phyloP scores from a whole-genome alignment of 92 coral and sea anemone species.

The Ricordea florida region DNA sequence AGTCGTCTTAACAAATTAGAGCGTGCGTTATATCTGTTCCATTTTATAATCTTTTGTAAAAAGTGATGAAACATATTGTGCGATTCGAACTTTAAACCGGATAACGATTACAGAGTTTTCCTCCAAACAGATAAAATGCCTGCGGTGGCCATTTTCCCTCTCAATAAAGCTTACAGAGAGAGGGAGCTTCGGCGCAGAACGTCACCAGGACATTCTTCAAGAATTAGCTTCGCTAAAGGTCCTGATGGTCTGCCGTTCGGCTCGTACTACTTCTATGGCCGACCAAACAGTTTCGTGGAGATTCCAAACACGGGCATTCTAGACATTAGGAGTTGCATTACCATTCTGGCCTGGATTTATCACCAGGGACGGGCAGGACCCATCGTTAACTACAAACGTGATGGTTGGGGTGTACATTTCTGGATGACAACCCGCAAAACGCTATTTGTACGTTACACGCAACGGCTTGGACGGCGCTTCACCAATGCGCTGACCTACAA shows the following conservation, averaged over 20 bases:
- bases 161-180: slow-evolving; percentile 58
- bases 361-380: slow-evolving; percentile 72
- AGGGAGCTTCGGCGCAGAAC: slow-evolving; percentile 57
- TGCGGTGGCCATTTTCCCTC: slow-evolving; percentile 75
- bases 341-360: slow-evolving; percentile 70
- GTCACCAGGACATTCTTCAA: slow-evolving; percentile 33
- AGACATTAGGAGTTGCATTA: slow-evolving; percentile 63
- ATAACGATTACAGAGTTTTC: background rate
- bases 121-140: slow-evolving; percentile 48
- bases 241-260: slow-evolving; percentile 70
- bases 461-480: slow-evolving; percentile 39
- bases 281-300: slow-evolving; percentile 60
- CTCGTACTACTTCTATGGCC: slow-evolving; percentile 59
- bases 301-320: slow-evolving; percentile 69
- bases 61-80: background rate
- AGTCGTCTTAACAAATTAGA: too few species aligned
- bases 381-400: slow-evolving; percentile 62
- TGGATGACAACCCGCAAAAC: slow-evolving; percentile 59
- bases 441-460: slow-evolving; percentile 67
- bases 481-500: slow-evolving; percentile 41
- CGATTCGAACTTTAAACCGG: background rate
- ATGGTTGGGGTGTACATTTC: slow-evolving; percentile 74
- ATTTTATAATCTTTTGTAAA: too few species aligned
- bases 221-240: slow-evolving; percentile 52
- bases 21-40: too few species aligned